Evolutionary conservation across 1,140 invertebrate genomes (phyloP).

Genomic region (Bombus cullumanus): DNA sequence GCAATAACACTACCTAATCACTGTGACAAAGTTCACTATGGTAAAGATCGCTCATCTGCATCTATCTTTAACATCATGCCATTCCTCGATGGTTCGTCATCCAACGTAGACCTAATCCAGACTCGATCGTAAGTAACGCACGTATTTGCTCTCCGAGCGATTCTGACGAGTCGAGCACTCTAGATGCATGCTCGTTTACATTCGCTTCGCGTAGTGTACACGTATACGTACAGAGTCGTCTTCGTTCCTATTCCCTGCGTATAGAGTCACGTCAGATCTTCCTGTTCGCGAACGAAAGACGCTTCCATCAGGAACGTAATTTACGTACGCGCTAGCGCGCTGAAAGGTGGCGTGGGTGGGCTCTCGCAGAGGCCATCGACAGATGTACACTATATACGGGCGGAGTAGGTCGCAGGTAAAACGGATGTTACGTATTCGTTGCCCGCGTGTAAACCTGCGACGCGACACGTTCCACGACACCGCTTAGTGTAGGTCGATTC

Average conservation of each 20-base stretch:
- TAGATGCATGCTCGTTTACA: slow-evolving; percentile 16
- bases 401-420: slow-evolving; percentile 54
- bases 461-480: slow-evolving; percentile 25
- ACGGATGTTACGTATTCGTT: slow-evolving; percentile 53
- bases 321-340: slow-evolving; percentile 4
- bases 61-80: no score
- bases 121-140: slow-evolving; percentile 4
- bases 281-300: not conserved
- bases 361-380: slow-evolving; percentile 26
- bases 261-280: not conserved
- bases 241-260: not conserved
- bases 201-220: slow-evolving; percentile 12
- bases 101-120: not conserved
- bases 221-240: not conserved
- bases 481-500: slow-evolving; percentile 44
- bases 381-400: slow-evolving; percentile 43
- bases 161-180: not conserved
- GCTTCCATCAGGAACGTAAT: slow-evolving; percentile 26
- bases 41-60: no score
- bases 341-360: slow-evolving; percentile 44
- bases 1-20: no score
- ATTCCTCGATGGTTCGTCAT: no score
- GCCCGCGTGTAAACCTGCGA: slow-evolving; percentile 49
- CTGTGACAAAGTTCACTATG: no score
- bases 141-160: not conserved